Evolutionary conservation across 2,797 vertebrate species (phyloP).

Genomic region (Odontamblyopus rebecca): DNA sequence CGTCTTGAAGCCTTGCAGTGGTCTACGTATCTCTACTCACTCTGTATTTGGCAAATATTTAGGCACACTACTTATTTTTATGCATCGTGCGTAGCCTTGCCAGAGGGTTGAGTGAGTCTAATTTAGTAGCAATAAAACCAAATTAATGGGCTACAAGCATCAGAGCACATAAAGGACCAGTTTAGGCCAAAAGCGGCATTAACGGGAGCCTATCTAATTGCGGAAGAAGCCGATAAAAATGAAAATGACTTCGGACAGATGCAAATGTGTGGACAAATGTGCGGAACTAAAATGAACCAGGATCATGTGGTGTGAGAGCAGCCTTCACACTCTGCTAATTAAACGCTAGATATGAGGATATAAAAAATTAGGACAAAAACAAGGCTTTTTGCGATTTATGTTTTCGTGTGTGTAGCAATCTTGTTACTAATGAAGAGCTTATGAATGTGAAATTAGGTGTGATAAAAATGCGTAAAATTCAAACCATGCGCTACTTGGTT

Average conservation of each 20-base stretch:
- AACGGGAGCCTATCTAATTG: constrained; percentile 79
- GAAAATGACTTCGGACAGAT: constrained; percentile 77
- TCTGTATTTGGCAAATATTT: constrained; percentile 78
- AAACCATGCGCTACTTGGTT: too few relatives aligned
- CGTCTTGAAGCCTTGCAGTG: constrained; percentile 17
- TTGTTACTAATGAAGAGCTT: not conserved
- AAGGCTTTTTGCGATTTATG: not conserved
- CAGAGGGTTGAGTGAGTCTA: constrained; percentile 79
- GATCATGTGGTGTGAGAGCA: constrained; percentile 46
- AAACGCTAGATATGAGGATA: constrained; percentile 22
- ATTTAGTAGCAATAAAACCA: constrained; percentile 83
- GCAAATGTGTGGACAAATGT: constrained; percentile 73
- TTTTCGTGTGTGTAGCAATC: not conserved
- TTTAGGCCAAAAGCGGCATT: constrained; percentile 80
- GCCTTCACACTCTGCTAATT: constrained; percentile 33
- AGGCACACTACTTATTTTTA: constrained; percentile 78
- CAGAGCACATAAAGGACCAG: constrained; percentile 79
- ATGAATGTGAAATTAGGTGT: not conserved
- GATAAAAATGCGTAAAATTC: too few relatives aligned
- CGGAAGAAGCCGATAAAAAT: constrained; percentile 77
- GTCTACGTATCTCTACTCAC: constrained; percentile 46
- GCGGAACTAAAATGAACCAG: constrained; percentile 49
- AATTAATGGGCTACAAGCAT: constrained; percentile 84
- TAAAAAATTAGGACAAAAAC: not conserved
- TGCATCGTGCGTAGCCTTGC: constrained; percentile 72